Evolutionary conservation across 2,113 vertebrate genomes (phyloP).

Genomic region (Hucho hucho): DNA sequence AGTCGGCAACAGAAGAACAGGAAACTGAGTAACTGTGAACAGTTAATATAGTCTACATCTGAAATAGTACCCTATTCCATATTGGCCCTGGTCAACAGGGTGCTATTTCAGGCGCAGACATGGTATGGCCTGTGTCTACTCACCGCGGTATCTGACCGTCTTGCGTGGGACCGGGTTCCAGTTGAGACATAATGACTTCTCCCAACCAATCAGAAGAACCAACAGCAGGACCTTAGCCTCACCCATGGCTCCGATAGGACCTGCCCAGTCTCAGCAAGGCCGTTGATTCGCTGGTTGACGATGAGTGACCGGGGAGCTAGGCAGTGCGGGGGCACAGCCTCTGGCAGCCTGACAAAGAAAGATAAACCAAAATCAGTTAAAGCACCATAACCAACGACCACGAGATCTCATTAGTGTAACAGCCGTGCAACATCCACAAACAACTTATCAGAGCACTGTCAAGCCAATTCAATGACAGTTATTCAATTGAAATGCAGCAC

Average conservation of each 20-base stretch:
- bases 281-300: conserved; percentile 5
- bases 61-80: background rate
- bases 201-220: conserved; percentile 68
- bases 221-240: conserved; percentile 68
- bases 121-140: conserved; percentile 41
- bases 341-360: conserved; percentile 43
- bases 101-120: too few species aligned
- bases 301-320: conserved; percentile 39
- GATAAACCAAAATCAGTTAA: conserved; percentile 36
- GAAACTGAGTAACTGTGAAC: too few species aligned
- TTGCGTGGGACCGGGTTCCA: conserved; percentile 80
- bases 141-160: conserved; percentile 74
- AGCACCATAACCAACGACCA: background rate
- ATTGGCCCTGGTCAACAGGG: too few species aligned
- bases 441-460: conserved; percentile 59
- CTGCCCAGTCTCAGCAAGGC: conserved; percentile 30
- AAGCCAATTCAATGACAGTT: conserved; percentile 61
- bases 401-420: background rate
- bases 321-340: conserved; percentile 7
- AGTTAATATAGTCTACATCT: background rate
- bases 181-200: conserved; percentile 69
- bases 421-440: conserved; percentile 38
- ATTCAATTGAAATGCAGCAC: conserved; percentile 53
- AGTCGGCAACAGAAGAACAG: too few species aligned
- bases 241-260: conserved; percentile 57